phyloP scores from a whole-genome alignment of 1,140 invertebrate species.

The Drosophila nasuta region DNA sequence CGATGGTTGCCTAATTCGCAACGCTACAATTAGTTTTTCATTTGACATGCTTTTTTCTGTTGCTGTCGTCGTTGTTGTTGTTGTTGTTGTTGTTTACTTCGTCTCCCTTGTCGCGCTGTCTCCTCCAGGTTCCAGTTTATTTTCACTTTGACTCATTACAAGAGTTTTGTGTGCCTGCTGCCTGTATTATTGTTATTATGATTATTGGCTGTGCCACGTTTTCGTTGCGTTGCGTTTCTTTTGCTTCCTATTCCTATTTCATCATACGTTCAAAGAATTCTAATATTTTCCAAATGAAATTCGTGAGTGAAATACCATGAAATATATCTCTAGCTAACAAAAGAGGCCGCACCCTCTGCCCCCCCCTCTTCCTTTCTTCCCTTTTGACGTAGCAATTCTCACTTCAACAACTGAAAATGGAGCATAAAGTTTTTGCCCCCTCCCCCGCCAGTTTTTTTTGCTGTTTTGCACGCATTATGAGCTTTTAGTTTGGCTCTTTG shows the following conservation, averaged over 20 bases:
- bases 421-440: constrained; percentile 21
- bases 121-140: constrained; percentile 53
- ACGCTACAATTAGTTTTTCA: constrained; percentile 82
- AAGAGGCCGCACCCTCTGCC: constrained; percentile 17
- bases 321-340: constrained; percentile 52
- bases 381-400: not conserved
- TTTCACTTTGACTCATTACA: constrained; percentile 81
- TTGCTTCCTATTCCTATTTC: constrained; percentile 34
- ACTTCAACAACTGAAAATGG: constrained; percentile 22
- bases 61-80: too few relatives aligned
- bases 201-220: constrained; percentile 75
- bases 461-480: constrained; percentile 52
- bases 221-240: constrained; percentile 20
- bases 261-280: constrained; percentile 65
- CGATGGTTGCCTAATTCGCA: constrained; percentile 72
- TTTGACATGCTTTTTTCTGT: constrained; percentile 60
- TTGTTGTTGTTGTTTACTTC: not conserved
- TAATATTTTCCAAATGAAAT: constrained; percentile 79
- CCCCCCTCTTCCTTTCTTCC: not conserved
- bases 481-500: constrained; percentile 43
- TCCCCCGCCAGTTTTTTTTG: not conserved
- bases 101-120: not conserved
- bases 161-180: constrained; percentile 55
- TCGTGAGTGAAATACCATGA: constrained; percentile 80
- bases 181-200: constrained; percentile 78